These are phyloP conservation scores for Anableps anableps DNA, from an alignment of 2,797 vertebrate genomes.

Conservation along the genomic window DNA sequence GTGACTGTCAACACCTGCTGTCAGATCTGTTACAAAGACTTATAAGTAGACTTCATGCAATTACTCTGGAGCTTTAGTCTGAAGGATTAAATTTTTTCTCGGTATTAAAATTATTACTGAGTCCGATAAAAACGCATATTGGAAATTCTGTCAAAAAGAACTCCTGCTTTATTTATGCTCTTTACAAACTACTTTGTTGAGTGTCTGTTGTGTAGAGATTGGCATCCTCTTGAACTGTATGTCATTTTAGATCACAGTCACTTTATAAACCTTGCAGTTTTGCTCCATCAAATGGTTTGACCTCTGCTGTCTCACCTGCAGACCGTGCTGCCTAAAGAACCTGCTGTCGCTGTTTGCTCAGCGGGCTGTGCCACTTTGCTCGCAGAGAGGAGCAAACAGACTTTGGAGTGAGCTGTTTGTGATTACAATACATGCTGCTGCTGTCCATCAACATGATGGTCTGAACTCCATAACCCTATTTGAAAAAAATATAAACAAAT, in stretches of 20 bases:
- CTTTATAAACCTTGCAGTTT: conserved; percentile 11
- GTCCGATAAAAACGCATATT: not conserved
- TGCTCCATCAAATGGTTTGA: conserved; percentile 34
- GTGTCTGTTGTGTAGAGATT: conserved; percentile 14
- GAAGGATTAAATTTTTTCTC: conserved; percentile 3
- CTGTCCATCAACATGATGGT: conserved; percentile 55
- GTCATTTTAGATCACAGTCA: conserved; percentile 14
- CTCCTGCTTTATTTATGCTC: not conserved
- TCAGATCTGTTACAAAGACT: conserved; percentile 13
- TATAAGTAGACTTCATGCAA: conserved; percentile 13
- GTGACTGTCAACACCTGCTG: conserved; percentile 24
- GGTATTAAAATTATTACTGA: not conserved
- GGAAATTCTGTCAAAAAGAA: not conserved
- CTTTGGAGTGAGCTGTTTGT: conserved; percentile 52
- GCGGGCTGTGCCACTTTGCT: conserved; percentile 46
- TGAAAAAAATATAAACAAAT: conserved; percentile 11
- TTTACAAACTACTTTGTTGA: not conserved
- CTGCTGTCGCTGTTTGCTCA: conserved; percentile 49
- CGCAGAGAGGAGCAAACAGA: conserved; percentile 58
- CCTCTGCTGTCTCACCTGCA: conserved; percentile 55
- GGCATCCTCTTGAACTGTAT: not conserved
- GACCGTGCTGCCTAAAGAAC: conserved; percentile 41
- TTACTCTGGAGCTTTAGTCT: conserved; percentile 11
- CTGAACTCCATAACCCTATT: conserved; percentile 10
- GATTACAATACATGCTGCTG: conserved; percentile 48